Evolutionary conservation across 2,797 vertebrate species (phyloP), one percentile per base, ranked within the genome.

Genomic region (Nannoperca obscura): DNA sequence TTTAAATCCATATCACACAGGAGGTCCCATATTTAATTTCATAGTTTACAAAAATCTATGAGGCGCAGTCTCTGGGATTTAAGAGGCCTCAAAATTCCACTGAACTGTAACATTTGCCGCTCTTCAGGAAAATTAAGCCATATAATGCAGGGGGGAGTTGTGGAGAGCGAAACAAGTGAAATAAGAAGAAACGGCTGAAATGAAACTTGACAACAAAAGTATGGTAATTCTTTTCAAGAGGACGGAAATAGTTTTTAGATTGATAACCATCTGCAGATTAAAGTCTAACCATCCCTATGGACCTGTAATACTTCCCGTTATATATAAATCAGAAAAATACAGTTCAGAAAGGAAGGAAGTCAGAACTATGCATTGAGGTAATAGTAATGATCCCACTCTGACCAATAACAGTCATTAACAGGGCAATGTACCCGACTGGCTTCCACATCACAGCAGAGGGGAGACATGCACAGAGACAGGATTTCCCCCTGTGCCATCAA

Each of bases 1-100:
- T 93, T 93, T 91, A 90, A 94, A 93, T 91, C 87, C 89, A 92
- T 90, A 92, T 87, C 83, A 76, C 88, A 87, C 75, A 86, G 84
- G 88, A 92, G 87, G 78, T 49, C 27, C 82, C 85, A n/a, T 79
- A 89, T 92, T 93, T 90, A 92, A 94, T 93, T 93, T 91, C 78
- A 88, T 88, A 92, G 88, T 93, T 93, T 91, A 91, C 90, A 58
- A 89, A 88, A 90, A 93, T 86, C 89, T 90, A 82, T 85, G 89
- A 89, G 72, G 84, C 64, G 15, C 79, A 59, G 83, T 90, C 86
- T 64, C 61, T 83, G 81, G 90, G 92, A 94, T 92, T 93, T 89
- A 89, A 86, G 74, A 90, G 74, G 76, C 81, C 80, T 88, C 81
- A 71, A 79, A 87, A 84, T 85, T 85, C 68, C 87, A 89, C 78